Conservation (phyloP, 2,888 invertebrate genomes). For the Papilio protenor region DNA sequence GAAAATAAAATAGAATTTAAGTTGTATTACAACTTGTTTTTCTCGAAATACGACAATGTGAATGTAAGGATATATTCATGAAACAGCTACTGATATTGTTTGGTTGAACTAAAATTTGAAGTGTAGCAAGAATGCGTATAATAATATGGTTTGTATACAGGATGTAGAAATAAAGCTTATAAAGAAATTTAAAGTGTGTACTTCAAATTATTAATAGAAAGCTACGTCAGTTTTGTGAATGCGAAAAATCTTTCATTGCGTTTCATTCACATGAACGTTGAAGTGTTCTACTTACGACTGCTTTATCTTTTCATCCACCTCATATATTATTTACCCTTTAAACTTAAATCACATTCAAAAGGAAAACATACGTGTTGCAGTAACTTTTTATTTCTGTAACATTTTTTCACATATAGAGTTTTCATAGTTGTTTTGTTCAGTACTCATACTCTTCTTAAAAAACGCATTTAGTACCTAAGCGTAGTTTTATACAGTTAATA, state of each 20-base stretch:
- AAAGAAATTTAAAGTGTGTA: conserved; percentile 30
- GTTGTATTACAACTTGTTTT: neutral
- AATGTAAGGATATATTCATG: neutral
- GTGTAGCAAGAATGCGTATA: conserved; percentile 5
- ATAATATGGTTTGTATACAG: neutral
- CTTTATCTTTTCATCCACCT: conserved; percentile 38
- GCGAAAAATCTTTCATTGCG: conserved; percentile 37
- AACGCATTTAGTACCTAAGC: too few species aligned
- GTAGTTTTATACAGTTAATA: too few species aligned
- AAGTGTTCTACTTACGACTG: conserved; percentile 28
- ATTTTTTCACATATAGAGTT: neutral
- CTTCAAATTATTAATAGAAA: conserved; percentile 39
- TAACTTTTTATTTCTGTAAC: neutral
- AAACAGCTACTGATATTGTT: neutral
- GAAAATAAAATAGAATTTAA: neutral
- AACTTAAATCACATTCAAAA: conserved; percentile 29
- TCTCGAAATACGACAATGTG: neutral
- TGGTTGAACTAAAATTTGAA: neutral
- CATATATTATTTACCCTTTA: conserved; percentile 30
- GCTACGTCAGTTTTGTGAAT: conserved; percentile 30
- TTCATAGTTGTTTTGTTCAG: neutral
- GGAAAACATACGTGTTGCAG: conserved; percentile 12
- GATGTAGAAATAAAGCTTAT: conserved; percentile 2
- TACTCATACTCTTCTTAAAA: too few species aligned
- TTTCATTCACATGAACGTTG: conserved; percentile 32